Percentiles rank a stretch among this genome's conserved stretches.
Conservation (phyloP, 2,113 vertebrate species). For the Siniperca chuatsi region DNA sequence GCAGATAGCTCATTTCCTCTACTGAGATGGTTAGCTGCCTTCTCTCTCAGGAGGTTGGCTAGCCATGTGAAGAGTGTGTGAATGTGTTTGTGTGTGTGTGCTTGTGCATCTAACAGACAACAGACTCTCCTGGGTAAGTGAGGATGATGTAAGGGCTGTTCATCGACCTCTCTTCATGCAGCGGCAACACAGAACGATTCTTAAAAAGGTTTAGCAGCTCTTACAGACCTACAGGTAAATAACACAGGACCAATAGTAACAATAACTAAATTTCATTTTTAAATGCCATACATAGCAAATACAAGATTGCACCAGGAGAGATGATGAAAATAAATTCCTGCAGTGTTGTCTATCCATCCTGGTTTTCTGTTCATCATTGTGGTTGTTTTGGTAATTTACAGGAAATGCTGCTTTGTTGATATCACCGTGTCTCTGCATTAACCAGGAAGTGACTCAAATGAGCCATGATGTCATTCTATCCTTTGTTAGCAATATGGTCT, state of each 20-base stretch:
- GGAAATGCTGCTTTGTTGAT: constrained; percentile 35
- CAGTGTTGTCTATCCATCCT: not conserved
- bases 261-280: not conserved
- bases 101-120: constrained; percentile 40
- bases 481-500: not conserved
- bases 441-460: constrained; percentile 52
- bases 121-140: constrained; percentile 49
- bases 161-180: constrained; percentile 40
- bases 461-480: constrained; percentile 54
- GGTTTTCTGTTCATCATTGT: not conserved
- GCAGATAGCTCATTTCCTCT: constrained; percentile 77
- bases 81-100: constrained; percentile 6
- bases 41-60: constrained; percentile 67
- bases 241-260: not conserved
- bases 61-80: constrained; percentile 51
- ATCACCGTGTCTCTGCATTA: constrained; percentile 28
- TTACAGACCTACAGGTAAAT: constrained; percentile 2
- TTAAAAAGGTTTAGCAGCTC: not conserved
- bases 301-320: not conserved
- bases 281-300: not conserved
- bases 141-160: constrained; percentile 66
- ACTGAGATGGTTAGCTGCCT: constrained; percentile 67
- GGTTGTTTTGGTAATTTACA: constrained; percentile 36
- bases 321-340: not conserved
- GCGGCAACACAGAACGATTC: constrained; percentile 9